These are phyloP conservation scores for Nowickia ferox DNA, from an alignment of 2,888 invertebrate species.

Conservation along the genomic window DNA sequence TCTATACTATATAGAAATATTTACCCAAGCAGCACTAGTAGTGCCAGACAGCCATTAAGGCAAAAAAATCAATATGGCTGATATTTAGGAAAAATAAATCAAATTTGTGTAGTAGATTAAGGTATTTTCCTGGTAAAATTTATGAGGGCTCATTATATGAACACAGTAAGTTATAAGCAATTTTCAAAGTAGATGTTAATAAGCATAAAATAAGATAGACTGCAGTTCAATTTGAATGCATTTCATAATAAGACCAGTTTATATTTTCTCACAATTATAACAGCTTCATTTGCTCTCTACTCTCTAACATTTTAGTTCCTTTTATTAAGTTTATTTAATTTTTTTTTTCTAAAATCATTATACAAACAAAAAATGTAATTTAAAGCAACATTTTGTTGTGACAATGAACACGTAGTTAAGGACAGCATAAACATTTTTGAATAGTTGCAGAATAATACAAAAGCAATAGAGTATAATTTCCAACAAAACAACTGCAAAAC, in stretches of 20 bases:
- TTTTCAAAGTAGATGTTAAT: neutral
- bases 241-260: constrained; percentile 62
- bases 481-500: constrained; percentile 35
- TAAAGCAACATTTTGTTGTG: constrained; percentile 61
- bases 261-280: constrained; percentile 49
- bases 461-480: constrained; percentile 34
- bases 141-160: neutral
- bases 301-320: constrained; percentile 23
- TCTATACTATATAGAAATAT: neutral
- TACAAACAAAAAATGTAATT: constrained; percentile 37
- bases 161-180: no score
- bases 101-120: neutral
- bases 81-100: neutral
- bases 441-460: constrained; percentile 40
- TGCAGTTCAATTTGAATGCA: constrained; percentile 9
- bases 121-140: neutral
- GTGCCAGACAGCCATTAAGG: constrained; percentile 1
- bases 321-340: neutral
- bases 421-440: constrained; percentile 61
- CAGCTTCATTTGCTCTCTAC: constrained; percentile 52
- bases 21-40: neutral
- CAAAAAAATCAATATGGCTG: constrained; percentile 2
- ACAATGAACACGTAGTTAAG: constrained; percentile 68
- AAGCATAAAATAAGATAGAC: neutral
- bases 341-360: neutral